Evolutionary conservation across 1,140 invertebrate species (phyloP), one percentile per base, ranked within the genome.

Genomic region (Holotrichia oblita): DNA sequence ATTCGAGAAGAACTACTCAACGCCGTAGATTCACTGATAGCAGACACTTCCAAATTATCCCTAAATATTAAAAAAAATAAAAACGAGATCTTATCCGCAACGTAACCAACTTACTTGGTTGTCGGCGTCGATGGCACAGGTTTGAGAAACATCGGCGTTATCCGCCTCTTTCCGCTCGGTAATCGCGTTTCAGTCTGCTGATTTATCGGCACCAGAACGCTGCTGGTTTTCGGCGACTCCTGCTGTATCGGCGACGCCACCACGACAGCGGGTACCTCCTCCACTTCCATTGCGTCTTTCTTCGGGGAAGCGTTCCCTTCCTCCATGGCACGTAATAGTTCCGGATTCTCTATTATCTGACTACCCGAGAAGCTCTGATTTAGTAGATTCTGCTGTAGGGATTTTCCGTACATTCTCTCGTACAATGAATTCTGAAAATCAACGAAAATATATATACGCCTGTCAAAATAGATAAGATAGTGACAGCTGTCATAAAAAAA

Each of bases 121-220:
- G 94, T 91, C 74, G 89, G 88, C 74, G 89, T 88, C 22, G 89
- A 88, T 10, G 91, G 90, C 73, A 90, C 88, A 44, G 91, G 86
- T 22, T 95, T 95, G 81, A 99, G 93, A 85, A 97, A 98, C 88
- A 99, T 96, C 12, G 98, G 98, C 3, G 97, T 99, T 72, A 99
- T 99, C 79, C 98, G 90, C 72, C 97, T 88, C 86, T 96, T 94
- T 14, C 98, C 98, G 89, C 99, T 97, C 6, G 95, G 93, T 27
- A 97, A 96, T 69, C 95, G 90, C 0, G 96, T 98, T 89, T 99
- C 98, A 40, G 98, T 97, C 91, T 99, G 98, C 84, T 98, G 95
- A 88, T 95, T 95, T 69, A 93, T 93, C 0, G 95, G 94, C 42
- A 93, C 92, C 78, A 92, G 88, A 12, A 90, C 85, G 73, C 88